These are phyloP conservation scores for Diuraphis noxia DNA, from an alignment of 1,140 invertebrate genomes.

Conservation along the genomic window DNA sequence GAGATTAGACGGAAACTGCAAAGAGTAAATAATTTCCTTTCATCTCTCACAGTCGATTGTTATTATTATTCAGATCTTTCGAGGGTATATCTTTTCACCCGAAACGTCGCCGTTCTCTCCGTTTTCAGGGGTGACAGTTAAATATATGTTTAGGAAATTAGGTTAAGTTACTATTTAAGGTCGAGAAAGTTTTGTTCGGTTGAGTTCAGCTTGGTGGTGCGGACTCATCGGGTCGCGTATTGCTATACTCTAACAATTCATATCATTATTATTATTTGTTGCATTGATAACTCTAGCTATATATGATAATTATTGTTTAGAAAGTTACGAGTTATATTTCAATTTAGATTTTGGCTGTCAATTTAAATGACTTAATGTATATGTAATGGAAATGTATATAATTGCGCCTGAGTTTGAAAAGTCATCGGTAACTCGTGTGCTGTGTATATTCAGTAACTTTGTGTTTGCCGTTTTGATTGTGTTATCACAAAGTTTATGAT, in stretches of 20 bases:
- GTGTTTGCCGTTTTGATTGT: constrained; percentile 2
- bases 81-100: background rate
- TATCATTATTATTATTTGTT: constrained; percentile 1
- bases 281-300: constrained; percentile 4
- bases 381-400: too few relatives aligned
- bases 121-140: constrained; percentile 35
- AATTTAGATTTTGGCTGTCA: constrained; percentile 34
- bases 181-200: constrained; percentile 33
- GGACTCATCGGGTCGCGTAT: background rate
- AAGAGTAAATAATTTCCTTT: constrained; percentile 53
- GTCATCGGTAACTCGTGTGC: background rate
- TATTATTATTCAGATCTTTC: constrained; percentile 10
- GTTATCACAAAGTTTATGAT: constrained; percentile 29
- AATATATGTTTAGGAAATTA: constrained; percentile 53
- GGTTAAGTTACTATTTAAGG: constrained; percentile 32
- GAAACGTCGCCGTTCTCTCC: background rate
- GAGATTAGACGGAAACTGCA: constrained; percentile 45
- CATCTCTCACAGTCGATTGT: constrained; percentile 43
- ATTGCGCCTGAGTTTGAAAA: background rate
- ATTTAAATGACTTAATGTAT: constrained; percentile 41
- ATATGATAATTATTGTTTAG: constrained; percentile 37
- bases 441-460: background rate
- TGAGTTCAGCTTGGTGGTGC: background rate
- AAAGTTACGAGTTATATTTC: constrained; percentile 37
- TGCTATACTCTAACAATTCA: background rate